These are phyloP conservation scores for Scelioninae gen. 2 DNA, from an alignment of 2,888 invertebrate species.

Conservation along the genomic window DNA sequence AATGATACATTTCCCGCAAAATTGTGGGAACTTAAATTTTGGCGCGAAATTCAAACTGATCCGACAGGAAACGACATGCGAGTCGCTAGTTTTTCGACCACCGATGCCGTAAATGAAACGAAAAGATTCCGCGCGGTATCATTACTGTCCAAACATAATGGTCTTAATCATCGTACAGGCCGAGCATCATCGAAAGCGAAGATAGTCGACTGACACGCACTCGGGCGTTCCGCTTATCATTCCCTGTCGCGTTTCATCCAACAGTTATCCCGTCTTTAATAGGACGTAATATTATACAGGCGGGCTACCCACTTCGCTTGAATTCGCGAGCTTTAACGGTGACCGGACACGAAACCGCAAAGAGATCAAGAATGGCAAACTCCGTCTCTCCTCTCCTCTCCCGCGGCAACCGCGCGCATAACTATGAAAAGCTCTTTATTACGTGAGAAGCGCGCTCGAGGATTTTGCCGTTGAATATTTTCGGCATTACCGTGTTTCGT, in stretches of 20 bases:
- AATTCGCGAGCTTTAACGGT: slow-evolving; percentile 73
- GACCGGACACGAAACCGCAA: slow-evolving; percentile 70
- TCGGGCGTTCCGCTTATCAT: slow-evolving; percentile 63
- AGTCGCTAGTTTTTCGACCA: too few relatives aligned
- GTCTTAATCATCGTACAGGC: slow-evolving; percentile 41
- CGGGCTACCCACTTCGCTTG: slow-evolving; percentile 72
- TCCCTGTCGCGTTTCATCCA: slow-evolving; percentile 72
- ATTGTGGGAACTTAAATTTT: background rate
- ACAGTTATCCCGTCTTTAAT: slow-evolving; percentile 73
- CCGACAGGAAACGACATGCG: too few relatives aligned
- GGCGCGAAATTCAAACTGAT: background rate
- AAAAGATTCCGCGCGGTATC: slow-evolving; percentile 30
- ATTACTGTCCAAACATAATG: slow-evolving; percentile 34
- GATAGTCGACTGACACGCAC: slow-evolving; percentile 67
- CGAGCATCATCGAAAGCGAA: slow-evolving; percentile 40
- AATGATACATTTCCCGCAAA: too few relatives aligned
- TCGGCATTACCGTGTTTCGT: slow-evolving; percentile 16
- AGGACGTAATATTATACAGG: slow-evolving; percentile 74
- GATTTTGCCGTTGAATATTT: slow-evolving; percentile 28
- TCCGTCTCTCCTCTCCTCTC: slow-evolving; percentile 28
- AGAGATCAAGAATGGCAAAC: slow-evolving; percentile 52
- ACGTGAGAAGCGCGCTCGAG: slow-evolving; percentile 18
- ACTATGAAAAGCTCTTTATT: slow-evolving; percentile 54
- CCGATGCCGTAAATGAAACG: too few relatives aligned
- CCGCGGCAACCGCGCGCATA: too few relatives aligned